Percentiles rank a stretch among this genome's conserved stretches.
These are phyloP conservation scores for Xerus rutilus DNA, from an alignment of 2,797 vertebrate species.

Conservation along the genomic window DNA sequence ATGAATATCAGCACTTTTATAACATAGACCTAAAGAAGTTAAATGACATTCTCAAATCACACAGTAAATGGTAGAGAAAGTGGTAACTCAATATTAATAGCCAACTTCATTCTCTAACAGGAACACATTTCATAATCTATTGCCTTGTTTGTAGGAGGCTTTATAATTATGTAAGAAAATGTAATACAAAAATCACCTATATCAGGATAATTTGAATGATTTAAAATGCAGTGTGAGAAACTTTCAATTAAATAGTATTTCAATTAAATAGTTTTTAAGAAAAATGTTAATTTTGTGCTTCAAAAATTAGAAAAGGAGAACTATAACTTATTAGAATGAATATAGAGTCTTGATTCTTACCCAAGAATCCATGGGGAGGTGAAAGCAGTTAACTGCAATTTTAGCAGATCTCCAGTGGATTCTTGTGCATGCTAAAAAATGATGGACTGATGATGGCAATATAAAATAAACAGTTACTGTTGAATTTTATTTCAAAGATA, in stretches of 20 bases:
- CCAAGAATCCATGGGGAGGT: not conserved
- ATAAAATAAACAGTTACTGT: not conserved
- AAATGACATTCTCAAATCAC: not conserved
- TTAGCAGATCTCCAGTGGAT: not conserved
- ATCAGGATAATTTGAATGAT: not conserved
- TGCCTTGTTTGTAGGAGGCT: not conserved
- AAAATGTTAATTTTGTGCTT: not conserved
- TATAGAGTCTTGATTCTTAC: not conserved
- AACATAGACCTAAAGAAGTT: not conserved
- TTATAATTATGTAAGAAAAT: not conserved
- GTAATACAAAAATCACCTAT: not conserved
- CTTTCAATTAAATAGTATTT: not conserved
- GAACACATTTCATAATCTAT: not conserved
- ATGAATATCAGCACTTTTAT: not conserved
- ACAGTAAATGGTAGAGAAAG: not conserved
- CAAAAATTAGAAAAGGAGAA: not conserved
- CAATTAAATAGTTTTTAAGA: not conserved
- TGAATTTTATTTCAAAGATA: not conserved
- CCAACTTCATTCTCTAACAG: not conserved
- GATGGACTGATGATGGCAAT: not conserved
- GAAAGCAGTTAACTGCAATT: not conserved
- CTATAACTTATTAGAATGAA: not conserved
- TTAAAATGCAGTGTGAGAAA: not conserved
- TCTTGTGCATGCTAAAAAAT: not conserved
- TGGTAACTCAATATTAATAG: not conserved